Base-by-base conservation (phyloP, 2,888 invertebrate species). In the Cyclophora punctaria region DNA sequence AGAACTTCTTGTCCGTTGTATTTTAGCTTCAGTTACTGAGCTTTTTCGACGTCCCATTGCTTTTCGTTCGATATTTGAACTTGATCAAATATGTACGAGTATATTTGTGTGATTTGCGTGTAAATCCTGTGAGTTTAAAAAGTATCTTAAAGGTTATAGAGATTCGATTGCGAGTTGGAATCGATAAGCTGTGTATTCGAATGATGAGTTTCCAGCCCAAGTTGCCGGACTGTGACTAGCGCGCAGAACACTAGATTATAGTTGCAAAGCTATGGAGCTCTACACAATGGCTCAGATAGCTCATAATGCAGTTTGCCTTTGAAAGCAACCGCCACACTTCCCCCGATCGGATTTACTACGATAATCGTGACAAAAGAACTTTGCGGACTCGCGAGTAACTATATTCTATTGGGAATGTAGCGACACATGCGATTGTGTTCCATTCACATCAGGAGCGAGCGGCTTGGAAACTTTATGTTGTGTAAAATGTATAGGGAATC, bases 331-430 rank as follows among this genome's bases (percentile, higher is more conserved):
- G 80, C 81, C 79, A 83, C 80, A 81, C 83, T 84, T 83, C 83
- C 80, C 74, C 71, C 80, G 83, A 88, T 88, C 85, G 86, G 86
- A 85, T 86, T 85, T 82, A 79, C 84, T 79, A 73, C 76, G 86
- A 87, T 86, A 86, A 87, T 87, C 84, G 80, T 76, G 79, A 87
- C 87, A 87, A 87, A 86, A 87, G 87, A 86, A 87, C 86, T 86
- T 83, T 83, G 80, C 73, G 69, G 76, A 75, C 75, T 62, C 69
- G 64, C 64, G 60, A 51, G 52, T 52, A 55, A 51, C 59, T 75
- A 75, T 76, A 77, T 78, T 76, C 76, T 78, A 76, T 75, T 69
- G 68, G 70, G 67, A 74, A 67, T 71, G 63, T 56, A 64, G 67
- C 71, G 73, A 77, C 76, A 75, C 77, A 75, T 67, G 62, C 62